These are phyloP conservation scores for Calliphora vomitoria DNA, from an alignment of 2,888 invertebrate species.

Conservation along the genomic window DNA sequence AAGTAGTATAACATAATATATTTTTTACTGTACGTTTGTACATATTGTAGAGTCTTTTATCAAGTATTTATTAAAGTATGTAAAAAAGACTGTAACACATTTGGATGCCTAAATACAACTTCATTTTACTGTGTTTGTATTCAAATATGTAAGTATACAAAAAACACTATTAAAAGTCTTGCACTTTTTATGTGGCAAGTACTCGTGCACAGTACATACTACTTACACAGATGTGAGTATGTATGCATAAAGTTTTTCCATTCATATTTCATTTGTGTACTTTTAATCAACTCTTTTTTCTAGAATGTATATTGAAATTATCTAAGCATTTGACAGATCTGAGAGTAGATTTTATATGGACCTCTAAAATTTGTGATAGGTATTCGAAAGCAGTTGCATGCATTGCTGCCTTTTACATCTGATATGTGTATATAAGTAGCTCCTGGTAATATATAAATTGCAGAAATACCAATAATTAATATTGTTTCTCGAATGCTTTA, in stretches of 20 bases:
- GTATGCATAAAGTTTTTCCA: slow-evolving; percentile 31
- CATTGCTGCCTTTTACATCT: too few species aligned
- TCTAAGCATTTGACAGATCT: slow-evolving; percentile 4
- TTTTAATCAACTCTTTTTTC: slow-evolving; percentile 24
- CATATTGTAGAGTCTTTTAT: background rate
- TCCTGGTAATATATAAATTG: too few species aligned
- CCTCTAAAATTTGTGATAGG: too few species aligned
- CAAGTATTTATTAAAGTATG: slow-evolving; percentile 2
- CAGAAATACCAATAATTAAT: too few species aligned
- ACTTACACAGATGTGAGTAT: background rate
- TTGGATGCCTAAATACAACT: slow-evolving; percentile 15
- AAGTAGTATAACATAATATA: background rate
- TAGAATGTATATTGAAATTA: background rate
- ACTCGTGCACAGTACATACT: background rate
- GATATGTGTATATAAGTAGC: too few species aligned
- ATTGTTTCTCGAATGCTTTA: too few species aligned
- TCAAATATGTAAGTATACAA: background rate
- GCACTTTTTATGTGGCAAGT: background rate
- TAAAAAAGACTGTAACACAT: slow-evolving; percentile 1
- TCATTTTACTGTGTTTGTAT: background rate
- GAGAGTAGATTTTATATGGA: background rate
- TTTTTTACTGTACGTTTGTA: background rate
- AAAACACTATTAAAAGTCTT: background rate
- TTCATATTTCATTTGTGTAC: slow-evolving; percentile 53
- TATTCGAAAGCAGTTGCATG: too few species aligned